A percentile compares a stretch with the other conserved stretches of the same genome.
Conservation (phyloP, 2,888 invertebrate species). For the Lagria hirta region DNA sequence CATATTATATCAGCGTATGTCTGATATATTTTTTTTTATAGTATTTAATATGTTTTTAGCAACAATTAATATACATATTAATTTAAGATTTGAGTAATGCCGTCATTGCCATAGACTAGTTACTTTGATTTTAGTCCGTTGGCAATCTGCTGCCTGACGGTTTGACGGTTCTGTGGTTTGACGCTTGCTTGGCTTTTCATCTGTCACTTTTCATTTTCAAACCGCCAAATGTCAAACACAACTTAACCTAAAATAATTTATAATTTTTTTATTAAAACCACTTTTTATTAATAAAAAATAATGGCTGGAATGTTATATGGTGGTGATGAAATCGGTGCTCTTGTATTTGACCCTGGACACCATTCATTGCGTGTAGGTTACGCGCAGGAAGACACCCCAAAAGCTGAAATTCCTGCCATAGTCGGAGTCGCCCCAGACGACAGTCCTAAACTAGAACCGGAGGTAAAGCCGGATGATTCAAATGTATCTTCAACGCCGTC, state of each 20-base stretch:
- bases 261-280: constrained; percentile 19
- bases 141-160: too few relatives aligned
- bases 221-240: constrained; percentile 20
- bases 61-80: too few relatives aligned
- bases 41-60: too few relatives aligned
- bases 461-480: constrained; percentile 71
- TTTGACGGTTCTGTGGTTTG: too few relatives aligned
- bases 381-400: constrained; percentile 98
- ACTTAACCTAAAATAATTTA: constrained; percentile 20
- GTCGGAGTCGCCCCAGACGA: constrained; percentile 80
- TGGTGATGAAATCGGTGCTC: constrained; percentile 97
- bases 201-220: too few relatives aligned
- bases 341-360: constrained; percentile 96
- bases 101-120: constrained; percentile 3
- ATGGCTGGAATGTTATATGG: constrained; percentile 78
- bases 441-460: constrained; percentile 69
- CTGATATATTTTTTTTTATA: too few relatives aligned
- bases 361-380: constrained; percentile 89
- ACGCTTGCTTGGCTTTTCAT: constrained; percentile 10
- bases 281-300: constrained; percentile 18
- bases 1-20: too few relatives aligned
- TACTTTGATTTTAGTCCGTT: constrained; percentile 4
- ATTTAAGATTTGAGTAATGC: too few relatives aligned
- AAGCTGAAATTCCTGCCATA: constrained; percentile 94
- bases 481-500: constrained; percentile 44